Conservation (phyloP, 2,797 vertebrate species). For the Myioborus melanocephalus region DNA sequence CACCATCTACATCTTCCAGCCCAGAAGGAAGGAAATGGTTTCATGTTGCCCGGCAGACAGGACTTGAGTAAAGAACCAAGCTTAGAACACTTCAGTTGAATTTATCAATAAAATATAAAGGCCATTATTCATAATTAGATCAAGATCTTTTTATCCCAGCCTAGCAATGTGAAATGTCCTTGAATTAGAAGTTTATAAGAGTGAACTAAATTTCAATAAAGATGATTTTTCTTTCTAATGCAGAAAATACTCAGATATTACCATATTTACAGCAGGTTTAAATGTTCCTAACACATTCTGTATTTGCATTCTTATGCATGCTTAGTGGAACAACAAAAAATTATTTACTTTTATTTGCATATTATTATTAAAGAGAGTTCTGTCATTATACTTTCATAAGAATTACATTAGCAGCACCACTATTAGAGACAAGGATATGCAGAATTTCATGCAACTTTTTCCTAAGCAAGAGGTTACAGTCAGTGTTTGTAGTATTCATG, state of each 20-base stretch:
- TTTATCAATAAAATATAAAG: not conserved
- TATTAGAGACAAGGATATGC: not conserved
- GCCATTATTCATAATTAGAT: not conserved
- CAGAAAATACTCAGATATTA: not conserved
- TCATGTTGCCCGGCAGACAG: not conserved
- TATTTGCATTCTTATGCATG: not conserved
- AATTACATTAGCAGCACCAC: not conserved
- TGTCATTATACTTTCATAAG: not conserved
- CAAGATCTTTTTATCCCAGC: not conserved
- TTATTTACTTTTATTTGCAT: constrained; percentile 16
- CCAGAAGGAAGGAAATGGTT: not conserved
- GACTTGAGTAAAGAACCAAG: not conserved
- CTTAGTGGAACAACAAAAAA: constrained; percentile 12
- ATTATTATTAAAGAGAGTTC: not conserved
- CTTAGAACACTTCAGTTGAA: not conserved
- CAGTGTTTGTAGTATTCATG: not conserved
- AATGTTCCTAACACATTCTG: not conserved
- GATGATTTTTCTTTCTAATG: not conserved
- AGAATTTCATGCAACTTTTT: not conserved
- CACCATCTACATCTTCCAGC: not conserved
- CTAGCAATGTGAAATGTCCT: not conserved
- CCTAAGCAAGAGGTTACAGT: not conserved
- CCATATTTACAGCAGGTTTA: not conserved
- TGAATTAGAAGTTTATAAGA: not conserved
- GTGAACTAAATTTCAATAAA: not conserved